Conservation (phyloP, 1,140 invertebrate genomes). For the Caenorhabditis tropicalis region DNA sequence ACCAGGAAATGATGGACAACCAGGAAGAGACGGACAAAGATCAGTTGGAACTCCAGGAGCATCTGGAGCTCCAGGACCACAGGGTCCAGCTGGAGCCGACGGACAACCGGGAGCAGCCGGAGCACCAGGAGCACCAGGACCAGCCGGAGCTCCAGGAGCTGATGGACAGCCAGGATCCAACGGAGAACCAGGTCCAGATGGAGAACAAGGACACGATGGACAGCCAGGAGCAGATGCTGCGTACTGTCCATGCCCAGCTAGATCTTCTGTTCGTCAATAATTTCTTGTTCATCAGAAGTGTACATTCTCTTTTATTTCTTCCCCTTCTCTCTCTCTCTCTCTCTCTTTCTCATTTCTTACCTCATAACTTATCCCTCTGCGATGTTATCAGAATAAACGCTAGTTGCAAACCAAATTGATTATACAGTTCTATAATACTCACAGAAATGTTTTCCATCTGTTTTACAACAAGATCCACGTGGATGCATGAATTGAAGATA, state of each 20-base stretch:
- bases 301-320: not conserved
- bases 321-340: not conserved
- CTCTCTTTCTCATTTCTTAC: not conserved
- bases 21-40: slow-evolving; percentile 4
- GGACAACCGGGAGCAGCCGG: not conserved
- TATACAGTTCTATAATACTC: not conserved
- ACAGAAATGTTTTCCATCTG: not conserved
- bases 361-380: slow-evolving; percentile 14
- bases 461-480: slow-evolving; percentile 72
- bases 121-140: not conserved
- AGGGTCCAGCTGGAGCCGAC: not conserved
- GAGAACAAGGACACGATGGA: not conserved
- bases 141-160: not conserved
- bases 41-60: slow-evolving; percentile 23
- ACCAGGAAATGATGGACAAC: not conserved
- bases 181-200: slow-evolving; percentile 19
- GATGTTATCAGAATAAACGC: slow-evolving; percentile 21
- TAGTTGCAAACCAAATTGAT: not conserved
- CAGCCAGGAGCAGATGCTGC: slow-evolving; percentile 38
- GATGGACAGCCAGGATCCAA: not conserved
- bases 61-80: slow-evolving; percentile 5
- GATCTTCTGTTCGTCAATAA: slow-evolving; percentile 20
- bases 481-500: slow-evolving; percentile 83
- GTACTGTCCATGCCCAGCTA: slow-evolving; percentile 16
- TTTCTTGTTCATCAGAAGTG: not conserved